Base-by-base conservation (phyloP, 2,888 invertebrate species). In the Trachelus troglodyta region DNA sequence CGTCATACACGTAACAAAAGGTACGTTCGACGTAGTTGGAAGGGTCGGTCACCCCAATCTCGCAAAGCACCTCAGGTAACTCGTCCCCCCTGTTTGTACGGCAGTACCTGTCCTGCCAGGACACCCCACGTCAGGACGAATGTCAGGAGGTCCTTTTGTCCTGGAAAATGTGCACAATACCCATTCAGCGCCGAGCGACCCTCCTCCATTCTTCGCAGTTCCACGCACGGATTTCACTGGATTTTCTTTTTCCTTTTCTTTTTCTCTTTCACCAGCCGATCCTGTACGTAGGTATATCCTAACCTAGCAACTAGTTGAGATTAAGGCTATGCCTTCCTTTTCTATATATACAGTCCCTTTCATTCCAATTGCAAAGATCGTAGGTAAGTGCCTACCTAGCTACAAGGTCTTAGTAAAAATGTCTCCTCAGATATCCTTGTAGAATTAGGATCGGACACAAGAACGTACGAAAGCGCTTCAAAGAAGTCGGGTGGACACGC, bases 51-150 rank as follows among this genome's bases (percentile, higher is more conserved):
- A 69, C 69, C 69, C 69, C 69, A 33, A 69, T 69, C 15, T n/a
- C 69, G 12, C 30, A 69, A 69, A 33, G 69, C 69, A 69, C 80
- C 82, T 82, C 84, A 84, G 84, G 85, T 83, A 85, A 83, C 81
- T 84, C 83, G 80, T 81, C 40, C 40, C 40, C 40, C 40, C 40
- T 81, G 79, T 81, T 82, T 84, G 69, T 83, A 82, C 78, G 81
- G 78, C 81, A 81, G 80, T 84, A 84, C 83, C 81, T 83, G 85
- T 83, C 85, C 82, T 84, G 82, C 80, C 84, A 79, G 83, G 80
- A 83, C 85, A 81, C 83, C 84, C 84, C 81, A 80, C 82, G 82
- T 84, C 79, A 79, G 78, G 85, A 84, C 83, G 85, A 85, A 84
- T 83, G 82, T 85, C 85, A 80, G 83, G 75, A 79, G 79, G 77